These are phyloP conservation scores for Ornithorhynchus anatinus DNA, from an alignment of 2,113 vertebrate species.

Conservation along the genomic window DNA sequence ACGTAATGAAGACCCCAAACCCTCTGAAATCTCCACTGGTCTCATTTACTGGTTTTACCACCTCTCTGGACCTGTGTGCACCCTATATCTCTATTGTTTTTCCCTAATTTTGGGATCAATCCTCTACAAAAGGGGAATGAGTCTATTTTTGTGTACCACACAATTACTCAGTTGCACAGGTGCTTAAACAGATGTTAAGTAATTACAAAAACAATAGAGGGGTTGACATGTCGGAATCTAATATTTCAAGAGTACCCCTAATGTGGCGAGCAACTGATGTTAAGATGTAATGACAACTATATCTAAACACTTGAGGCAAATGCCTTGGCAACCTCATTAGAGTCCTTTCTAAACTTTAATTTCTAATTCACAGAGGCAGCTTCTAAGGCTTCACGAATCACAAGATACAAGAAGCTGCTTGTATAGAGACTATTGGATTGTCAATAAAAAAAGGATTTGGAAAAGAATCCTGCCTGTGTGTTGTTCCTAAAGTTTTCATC, in stretches of 20 bases:
- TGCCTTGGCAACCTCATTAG: neutral
- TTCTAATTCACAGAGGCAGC: neutral
- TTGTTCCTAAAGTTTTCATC: slow-evolving; percentile 3
- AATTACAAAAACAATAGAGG: neutral
- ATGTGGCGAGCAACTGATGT: slow-evolving; percentile 6
- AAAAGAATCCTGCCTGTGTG: neutral
- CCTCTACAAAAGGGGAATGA: too few species aligned
- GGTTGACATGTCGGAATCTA: neutral
- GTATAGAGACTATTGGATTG: neutral
- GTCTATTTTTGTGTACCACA: too few species aligned
- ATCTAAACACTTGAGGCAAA: neutral
- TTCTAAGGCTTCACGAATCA: neutral
- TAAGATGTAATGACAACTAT: neutral
- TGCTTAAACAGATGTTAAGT: neutral
- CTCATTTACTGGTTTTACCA: too few species aligned
- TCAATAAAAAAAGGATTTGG: slow-evolving; percentile 7
- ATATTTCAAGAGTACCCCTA: neutral
- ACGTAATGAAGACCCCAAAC: too few species aligned
- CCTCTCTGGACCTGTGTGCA: too few species aligned
- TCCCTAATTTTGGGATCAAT: too few species aligned
- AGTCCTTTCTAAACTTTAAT: neutral
- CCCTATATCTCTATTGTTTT: too few species aligned
- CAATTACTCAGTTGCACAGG: neutral
- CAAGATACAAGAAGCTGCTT: slow-evolving; percentile 6
- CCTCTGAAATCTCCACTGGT: too few species aligned